Evolutionary conservation across 2,888 invertebrate species (phyloP), one percentile per base, ranked within the genome.

Genomic region (Sarcophaga subvicina): DNA sequence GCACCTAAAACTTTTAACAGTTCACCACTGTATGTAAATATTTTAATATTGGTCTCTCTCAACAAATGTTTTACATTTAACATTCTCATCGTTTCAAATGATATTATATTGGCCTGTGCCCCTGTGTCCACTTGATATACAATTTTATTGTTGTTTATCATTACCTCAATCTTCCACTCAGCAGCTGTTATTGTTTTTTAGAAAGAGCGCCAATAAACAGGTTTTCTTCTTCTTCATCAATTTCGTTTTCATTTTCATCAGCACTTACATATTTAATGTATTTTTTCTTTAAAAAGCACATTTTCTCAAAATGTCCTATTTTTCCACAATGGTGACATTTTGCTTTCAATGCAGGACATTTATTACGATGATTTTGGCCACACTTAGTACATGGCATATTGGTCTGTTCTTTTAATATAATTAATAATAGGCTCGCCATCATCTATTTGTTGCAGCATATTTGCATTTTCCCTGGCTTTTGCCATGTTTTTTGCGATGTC

Each of bases 401-500:
- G n/a, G 66, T 37, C 70, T 70, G 22, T n/a, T 63, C 22, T 75
- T 63, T 20, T 75, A 8, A 75, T 75, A 37, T 75, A 63, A 45
- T 75, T 75, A 63, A 63, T 75, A 45, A 45, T 8, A 75, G 63
- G 63, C 62, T 63, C 64, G 5, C 5, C 6, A 14, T 71, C 71
- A n/a, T 71, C 71, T 59, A 20, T 60, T 72, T 72, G 72, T 37
- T 72, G 63, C 14, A 78, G 11, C n/a, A 27, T 60, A 22, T 54
- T 67, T 54, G 37, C 14, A 63, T 63, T 69, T 60, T 78, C 69
- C 6, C 17, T 54, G 2, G 69, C 69, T 22, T 20, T 47, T 22
- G 22, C 22, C 59, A 69, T 78, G 2, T 25, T 78, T 62, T 77
- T 69, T 12, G 60, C 77, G 6, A 78, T 78, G 20, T 67, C 67